A percentile compares a stretch with the other conserved stretches of the same genome.
Evolutionary conservation across 2,797 vertebrate genomes (phyloP).

Genomic region (Hoplostethus atlanticus): DNA sequence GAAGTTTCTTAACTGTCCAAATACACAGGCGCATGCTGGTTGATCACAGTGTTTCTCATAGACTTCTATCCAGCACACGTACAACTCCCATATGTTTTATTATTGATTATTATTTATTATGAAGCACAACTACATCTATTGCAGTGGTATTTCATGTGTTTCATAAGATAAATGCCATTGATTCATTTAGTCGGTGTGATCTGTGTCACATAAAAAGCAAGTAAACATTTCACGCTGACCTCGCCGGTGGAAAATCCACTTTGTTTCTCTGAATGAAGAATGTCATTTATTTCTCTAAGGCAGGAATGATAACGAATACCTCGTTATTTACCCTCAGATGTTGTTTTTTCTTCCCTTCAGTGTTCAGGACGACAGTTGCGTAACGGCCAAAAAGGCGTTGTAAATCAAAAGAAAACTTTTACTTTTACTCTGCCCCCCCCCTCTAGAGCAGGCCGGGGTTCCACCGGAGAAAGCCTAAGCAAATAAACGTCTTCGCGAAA

Average conservation of each 20-base stretch:
- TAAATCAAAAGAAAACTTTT: slow-evolving; percentile 71
- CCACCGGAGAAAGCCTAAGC: slow-evolving; percentile 70
- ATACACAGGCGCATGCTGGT: neutral
- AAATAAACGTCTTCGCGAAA: slow-evolving; percentile 81
- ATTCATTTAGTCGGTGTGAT: neutral
- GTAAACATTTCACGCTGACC: slow-evolving; percentile 38
- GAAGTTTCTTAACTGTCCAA: slow-evolving; percentile 30
- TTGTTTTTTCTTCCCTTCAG: neutral
- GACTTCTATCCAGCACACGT: neutral
- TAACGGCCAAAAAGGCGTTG: slow-evolving; percentile 37
- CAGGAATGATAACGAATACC: slow-evolving; percentile 69
- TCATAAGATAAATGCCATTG: neutral
- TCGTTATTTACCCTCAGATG: slow-evolving; percentile 58
- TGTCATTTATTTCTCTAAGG: slow-evolving; percentile 80
- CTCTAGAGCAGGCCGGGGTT: slow-evolving; percentile 28
- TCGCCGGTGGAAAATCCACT: slow-evolving; percentile 66
- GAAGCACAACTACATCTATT: too few relatives aligned
- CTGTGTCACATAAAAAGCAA: slow-evolving; percentile 52
- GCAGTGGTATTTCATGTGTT: neutral
- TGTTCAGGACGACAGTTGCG: slow-evolving; percentile 29
- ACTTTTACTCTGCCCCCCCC: slow-evolving; percentile 31
- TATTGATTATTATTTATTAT: too few relatives aligned
- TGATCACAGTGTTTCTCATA: slow-evolving; percentile 2
- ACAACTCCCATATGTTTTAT: slow-evolving; percentile 13
- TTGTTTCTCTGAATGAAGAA: slow-evolving; percentile 42